These are phyloP conservation scores for Dryococelus australis DNA, from an alignment of 2,888 invertebrate genomes.

Conservation along the genomic window DNA sequence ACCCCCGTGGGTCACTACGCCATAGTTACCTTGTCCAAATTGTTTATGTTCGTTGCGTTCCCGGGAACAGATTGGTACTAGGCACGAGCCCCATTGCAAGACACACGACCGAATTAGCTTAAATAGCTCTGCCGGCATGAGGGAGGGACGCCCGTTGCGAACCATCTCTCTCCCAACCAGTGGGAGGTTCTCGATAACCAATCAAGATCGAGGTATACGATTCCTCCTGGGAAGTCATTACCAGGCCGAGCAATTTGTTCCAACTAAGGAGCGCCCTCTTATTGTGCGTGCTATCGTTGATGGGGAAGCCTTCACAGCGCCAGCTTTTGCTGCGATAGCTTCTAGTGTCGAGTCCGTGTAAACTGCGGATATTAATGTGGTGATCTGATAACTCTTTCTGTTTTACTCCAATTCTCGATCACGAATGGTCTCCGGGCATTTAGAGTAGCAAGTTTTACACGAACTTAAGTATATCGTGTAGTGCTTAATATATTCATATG, in stretches of 20 bases:
- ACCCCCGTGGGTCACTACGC: background rate
- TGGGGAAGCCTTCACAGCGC: background rate
- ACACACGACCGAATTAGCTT: background rate
- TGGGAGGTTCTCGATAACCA: background rate
- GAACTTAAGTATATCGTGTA: too few relatives aligned
- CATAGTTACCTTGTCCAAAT: background rate
- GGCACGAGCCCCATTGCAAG: background rate
- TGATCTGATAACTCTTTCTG: too few relatives aligned
- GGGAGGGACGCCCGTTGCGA: background rate
- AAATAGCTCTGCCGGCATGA: background rate
- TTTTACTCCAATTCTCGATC: too few relatives aligned
- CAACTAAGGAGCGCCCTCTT: background rate
- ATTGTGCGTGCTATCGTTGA: background rate
- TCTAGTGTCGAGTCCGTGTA: too few relatives aligned
- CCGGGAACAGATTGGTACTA: constrained; percentile 1
- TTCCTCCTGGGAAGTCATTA: background rate
- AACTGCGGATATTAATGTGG: too few relatives aligned
- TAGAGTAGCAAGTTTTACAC: too few relatives aligned
- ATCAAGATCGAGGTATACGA: background rate
- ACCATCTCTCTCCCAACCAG: background rate
- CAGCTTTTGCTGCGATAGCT: background rate
- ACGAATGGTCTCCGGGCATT: too few relatives aligned
- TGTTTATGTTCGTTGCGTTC: constrained; percentile 3
- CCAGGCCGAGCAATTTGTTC: background rate
- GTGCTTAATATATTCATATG: too few relatives aligned